Conservation (phyloP, 2,797 vertebrate genomes). For the Dendrocincla fuliginosa region DNA sequence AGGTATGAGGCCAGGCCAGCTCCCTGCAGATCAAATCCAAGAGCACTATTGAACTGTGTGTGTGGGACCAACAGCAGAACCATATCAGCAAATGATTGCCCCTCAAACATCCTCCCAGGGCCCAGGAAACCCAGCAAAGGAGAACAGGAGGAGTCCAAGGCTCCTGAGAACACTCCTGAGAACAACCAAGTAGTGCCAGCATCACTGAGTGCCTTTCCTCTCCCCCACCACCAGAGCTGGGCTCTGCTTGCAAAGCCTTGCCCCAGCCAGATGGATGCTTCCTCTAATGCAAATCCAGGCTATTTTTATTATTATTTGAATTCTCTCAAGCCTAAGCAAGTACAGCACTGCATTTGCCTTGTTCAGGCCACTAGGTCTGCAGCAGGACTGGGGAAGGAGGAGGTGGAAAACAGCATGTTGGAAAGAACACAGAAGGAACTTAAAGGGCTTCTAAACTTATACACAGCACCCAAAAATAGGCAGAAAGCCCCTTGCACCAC, state of each 20-base stretch:
- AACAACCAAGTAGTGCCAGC: not conserved
- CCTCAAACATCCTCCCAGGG: not conserved
- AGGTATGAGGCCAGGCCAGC: fast-evolving
- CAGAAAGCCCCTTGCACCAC: not conserved
- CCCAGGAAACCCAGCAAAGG: not conserved
- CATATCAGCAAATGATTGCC: fast-evolving
- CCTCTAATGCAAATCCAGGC: conserved; percentile 49
- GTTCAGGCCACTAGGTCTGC: not conserved
- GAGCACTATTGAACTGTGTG: fast-evolving
- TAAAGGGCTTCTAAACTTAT: not conserved
- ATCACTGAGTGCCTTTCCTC: not conserved
- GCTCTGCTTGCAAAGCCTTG: not conserved
- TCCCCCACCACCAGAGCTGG: not conserved
- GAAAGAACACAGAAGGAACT: not conserved
- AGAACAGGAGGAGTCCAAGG: not conserved
- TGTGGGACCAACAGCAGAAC: not conserved
- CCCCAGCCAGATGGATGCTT: not conserved
- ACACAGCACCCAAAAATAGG: no score
- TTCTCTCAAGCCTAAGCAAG: not conserved
- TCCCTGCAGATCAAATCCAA: not conserved
- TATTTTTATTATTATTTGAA: conserved; percentile 58
- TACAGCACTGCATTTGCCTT: not conserved
- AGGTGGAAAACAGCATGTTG: not conserved
- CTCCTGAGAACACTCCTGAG: fast-evolving
- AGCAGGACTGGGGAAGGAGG: not conserved